Conservation (phyloP, 2,797 vertebrate genomes). For the Helostoma temminkii region DNA sequence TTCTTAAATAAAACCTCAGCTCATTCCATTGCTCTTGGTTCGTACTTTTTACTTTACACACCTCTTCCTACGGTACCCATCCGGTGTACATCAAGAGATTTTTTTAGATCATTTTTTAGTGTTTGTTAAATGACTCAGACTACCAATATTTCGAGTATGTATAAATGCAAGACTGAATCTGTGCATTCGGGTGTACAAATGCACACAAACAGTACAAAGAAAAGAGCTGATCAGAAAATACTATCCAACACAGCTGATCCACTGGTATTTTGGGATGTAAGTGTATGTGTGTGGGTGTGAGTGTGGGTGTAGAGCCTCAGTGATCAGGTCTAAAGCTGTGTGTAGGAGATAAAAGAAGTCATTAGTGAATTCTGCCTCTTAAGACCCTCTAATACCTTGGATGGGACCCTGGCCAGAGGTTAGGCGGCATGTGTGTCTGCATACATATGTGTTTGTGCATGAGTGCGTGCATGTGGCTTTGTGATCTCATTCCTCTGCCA, state of each 20-base stretch:
- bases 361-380: conserved; percentile 81
- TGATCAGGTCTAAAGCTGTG: conserved; percentile 80
- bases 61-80: not conserved
- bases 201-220: conserved; percentile 5
- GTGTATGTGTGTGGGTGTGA: conserved; percentile 21
- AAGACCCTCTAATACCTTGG: conserved; percentile 78
- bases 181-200: not conserved
- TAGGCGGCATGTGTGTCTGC: conserved; percentile 35
- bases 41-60: not conserved
- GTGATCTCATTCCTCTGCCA: conserved; percentile 50
- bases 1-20: conserved; percentile 47
- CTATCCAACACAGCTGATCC: conserved; percentile 35
- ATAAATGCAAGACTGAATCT: not conserved
- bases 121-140: too few relatives aligned
- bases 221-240: conserved; percentile 36
- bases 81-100: conserved; percentile 11
- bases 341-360: conserved; percentile 80
- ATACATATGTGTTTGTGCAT: not conserved
- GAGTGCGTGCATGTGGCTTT: conserved; percentile 13
- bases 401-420: conserved; percentile 79
- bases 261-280: conserved; percentile 37
- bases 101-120: too few relatives aligned
- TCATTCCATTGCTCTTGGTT: conserved; percentile 8
- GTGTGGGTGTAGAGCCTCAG: conserved; percentile 57
- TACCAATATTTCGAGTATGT: too few relatives aligned